A percentile compares a stretch with the other conserved stretches of the same genome.
phyloP scores from a whole-genome alignment of 2,113 vertebrate species.

The Gnathonemus echidnorhynchus region DNA sequence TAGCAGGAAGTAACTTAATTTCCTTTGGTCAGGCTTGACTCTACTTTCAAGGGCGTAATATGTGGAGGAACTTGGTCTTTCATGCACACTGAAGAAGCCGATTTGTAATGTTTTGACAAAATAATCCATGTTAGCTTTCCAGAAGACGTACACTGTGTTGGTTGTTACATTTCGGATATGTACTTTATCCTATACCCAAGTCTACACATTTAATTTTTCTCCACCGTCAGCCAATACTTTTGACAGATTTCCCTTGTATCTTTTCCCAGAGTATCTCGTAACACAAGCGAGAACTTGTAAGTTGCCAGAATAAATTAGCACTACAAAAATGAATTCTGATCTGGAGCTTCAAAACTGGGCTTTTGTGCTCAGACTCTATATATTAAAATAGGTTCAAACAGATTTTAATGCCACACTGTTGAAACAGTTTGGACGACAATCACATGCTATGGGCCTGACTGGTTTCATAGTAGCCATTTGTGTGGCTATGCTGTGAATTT shows the following conservation, averaged over 20 bases:
- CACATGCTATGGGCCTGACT: background rate
- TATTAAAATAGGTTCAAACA: background rate
- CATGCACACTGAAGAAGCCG: background rate
- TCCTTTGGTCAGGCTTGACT: background rate
- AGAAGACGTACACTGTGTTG: background rate
- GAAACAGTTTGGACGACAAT: background rate
- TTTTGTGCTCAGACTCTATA: background rate
- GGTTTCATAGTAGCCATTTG: background rate
- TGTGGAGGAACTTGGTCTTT: background rate
- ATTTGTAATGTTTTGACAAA: background rate
- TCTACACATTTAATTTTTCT: background rate
- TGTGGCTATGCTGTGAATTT: background rate
- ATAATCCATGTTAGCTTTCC: background rate
- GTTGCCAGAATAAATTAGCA: slow-evolving; percentile 9
- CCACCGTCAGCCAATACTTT: background rate
- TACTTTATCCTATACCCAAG: slow-evolving; percentile 4
- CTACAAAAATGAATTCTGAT: slow-evolving; percentile 3
- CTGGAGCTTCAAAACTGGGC: background rate
- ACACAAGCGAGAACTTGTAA: background rate
- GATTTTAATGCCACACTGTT: background rate
- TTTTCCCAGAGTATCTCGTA: background rate
- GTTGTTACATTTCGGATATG: background rate
- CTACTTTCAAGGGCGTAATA: background rate
- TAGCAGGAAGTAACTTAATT: background rate
- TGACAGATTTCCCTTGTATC: slow-evolving; percentile 8